Base-by-base conservation (phyloP, 2,888 invertebrate genomes). In the Bugula neritina region DNA sequence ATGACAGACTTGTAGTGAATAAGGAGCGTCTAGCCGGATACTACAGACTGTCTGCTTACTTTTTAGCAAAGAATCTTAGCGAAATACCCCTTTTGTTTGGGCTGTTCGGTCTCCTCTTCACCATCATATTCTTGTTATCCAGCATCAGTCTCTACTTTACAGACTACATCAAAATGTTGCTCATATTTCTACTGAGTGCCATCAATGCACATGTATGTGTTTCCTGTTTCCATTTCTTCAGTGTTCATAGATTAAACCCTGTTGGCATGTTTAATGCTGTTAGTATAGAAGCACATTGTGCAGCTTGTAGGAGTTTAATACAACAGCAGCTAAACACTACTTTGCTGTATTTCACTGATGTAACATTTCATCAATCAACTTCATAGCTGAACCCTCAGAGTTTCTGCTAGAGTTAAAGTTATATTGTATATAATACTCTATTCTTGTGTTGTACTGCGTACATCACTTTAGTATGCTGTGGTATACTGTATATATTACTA, bases 31-130 rank as follows among this genome's bases (percentile, higher is more conserved):
- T 89, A 76, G 90, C 90, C 21, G 92, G 92, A 69, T 89, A 91
- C 52, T 92, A 92, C 81, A 87, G 91, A 72, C 85, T 92, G 71
- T 91, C 91, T 10, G 90, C 92, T 54, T 92, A 91, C 81, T 92
- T 91, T 84, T 83, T 91, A 80, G 91, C 92, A 73, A 91, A 92
- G 85, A 91, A 91, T 90, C 88, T 90, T 74, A 91, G 91, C 73
- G 92, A 92, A 83, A 82, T 91, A 78, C 91, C 91, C 10, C 83
- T 91, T 76, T 90, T 90, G 57, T 87, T 92, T 78, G 89, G 90
- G 54, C 85, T 91, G 79, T 91, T 91, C 73, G 89, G 90, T 58
- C 88, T 90, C 79, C 91, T 90, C 85, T 89, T 90, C 82, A 85
- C 89, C 78, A 90, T 91, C 77, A 89, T 90, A 75, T 92, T 91